Percentiles rank a stretch among this genome's conserved stretches.
Evolutionary conservation across 2,888 invertebrate species (phyloP).

Genomic region (Lochmaea capreae): DNA sequence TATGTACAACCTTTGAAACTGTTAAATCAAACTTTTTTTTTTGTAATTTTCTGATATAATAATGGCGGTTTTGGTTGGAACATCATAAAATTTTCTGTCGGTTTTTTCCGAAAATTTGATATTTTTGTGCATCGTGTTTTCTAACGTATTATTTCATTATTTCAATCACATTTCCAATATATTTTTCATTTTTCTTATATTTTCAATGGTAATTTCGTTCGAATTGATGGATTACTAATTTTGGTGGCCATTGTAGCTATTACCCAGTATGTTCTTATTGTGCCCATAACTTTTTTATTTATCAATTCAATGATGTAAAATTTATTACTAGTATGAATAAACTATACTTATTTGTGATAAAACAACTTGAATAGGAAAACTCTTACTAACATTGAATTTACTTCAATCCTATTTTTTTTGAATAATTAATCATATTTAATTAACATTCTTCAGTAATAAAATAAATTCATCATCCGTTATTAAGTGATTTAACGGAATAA

Average conservation of each 20-base stretch:
- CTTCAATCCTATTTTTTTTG: neutral
- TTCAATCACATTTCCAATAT: neutral
- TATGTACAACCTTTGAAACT: neutral
- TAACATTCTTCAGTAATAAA: too few relatives aligned
- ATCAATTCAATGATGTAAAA: neutral
- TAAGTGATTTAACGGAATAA: too few relatives aligned
- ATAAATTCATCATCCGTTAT: too few relatives aligned
- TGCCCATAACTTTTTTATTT: neutral
- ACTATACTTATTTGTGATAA: neutral
- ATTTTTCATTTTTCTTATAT: neutral
- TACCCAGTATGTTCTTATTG: constrained; percentile 12
- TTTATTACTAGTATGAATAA: neutral
- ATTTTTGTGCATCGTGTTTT: neutral
- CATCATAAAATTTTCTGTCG: neutral
- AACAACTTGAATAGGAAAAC: neutral
- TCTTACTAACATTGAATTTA: neutral
- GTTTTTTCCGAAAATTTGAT: neutral
- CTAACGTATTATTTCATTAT: neutral
- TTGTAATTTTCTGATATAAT: neutral
- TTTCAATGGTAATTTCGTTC: neutral
- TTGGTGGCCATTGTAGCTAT: constrained; percentile 15
- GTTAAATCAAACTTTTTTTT: neutral
- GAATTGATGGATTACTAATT: constrained; percentile 3
- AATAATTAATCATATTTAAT: neutral
- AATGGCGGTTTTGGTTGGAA: constrained; percentile 11